Conservation (phyloP, 2,113 vertebrate species). For the Equus przewalskii region DNA sequence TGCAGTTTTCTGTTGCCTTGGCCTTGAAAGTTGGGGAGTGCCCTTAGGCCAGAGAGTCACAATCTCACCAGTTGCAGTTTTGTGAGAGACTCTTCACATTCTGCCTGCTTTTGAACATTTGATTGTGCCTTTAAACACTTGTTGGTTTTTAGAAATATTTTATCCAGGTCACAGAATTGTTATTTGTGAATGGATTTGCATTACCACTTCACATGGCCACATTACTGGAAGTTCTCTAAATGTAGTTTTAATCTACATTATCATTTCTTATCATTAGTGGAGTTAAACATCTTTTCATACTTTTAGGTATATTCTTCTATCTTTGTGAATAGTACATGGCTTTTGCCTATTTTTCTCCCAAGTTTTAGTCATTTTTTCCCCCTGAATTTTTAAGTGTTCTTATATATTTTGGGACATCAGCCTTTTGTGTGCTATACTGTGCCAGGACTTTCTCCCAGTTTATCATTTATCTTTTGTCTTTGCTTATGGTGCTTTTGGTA, state of each 20-base stretch:
- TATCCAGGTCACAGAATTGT: background rate
- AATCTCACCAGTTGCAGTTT: background rate
- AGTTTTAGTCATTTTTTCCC: background rate
- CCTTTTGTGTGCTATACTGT: background rate
- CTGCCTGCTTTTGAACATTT: background rate
- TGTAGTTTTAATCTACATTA: background rate
- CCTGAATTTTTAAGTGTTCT: background rate
- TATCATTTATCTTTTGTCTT: background rate
- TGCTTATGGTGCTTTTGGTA: background rate
- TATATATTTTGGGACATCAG: background rate
- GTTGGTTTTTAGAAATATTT: background rate
- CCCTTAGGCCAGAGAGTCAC: background rate
- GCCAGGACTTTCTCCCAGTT: background rate
- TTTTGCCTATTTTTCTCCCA: constrained; percentile 12
- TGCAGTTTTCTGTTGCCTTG: background rate
- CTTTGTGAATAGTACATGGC: background rate
- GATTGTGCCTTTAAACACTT: background rate
- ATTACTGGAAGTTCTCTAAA: background rate
- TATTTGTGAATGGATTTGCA: background rate
- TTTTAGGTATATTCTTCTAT: constrained; percentile 23
- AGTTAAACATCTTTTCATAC: background rate
- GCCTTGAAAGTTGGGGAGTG: background rate
- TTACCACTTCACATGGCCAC: background rate
- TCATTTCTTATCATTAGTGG: background rate
- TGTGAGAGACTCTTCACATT: background rate